Base-by-base conservation (phyloP, 37 sponge, comb jelly and placozoan species). In the Halisarca cf. caerulea region DNA sequence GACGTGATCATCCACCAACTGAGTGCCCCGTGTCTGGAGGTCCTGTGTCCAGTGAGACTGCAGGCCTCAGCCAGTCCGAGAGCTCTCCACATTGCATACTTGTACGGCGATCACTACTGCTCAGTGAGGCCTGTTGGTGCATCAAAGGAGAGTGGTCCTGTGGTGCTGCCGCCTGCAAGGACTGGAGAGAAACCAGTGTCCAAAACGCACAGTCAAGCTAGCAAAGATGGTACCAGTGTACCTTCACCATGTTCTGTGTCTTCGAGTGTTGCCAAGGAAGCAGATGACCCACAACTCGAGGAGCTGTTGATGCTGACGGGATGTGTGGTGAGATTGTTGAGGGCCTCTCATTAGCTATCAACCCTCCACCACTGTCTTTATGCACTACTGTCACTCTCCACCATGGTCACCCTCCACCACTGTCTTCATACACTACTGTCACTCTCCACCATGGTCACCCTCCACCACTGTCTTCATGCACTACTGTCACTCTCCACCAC, bases 1-100 rank as follows among this genome's bases (percentile, higher is more conserved):
- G 57, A 86, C 44, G 82, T 92, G 28, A 78, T 95, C 8, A 95
- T 95, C 24, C 96, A 95, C 64, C 96, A 92, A 55, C 74, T 85
- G 9, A 84, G 84, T 62, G 82, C 79, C 17, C 93, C 93, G 28
- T 78, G 79, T 24, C 87, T 81, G 90, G 92, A 93, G 58, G 83
- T 95, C 2, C 43, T n/a, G 7, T 83, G 37, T 25, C 62, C 66
- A 30, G 55, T 17, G 14, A 36, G 69, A 41, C 53, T 20, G 59
- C 30, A n/a, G 14, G 53, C 38, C 40, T 25, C 23, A 60, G 38
- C 86, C 24, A 70, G 54, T 17, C 70, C 53, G 3, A 35, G 43
- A 28, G 80, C 83, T 33, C 78, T 90, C 1, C 94, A 93, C 82
- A 80, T 93, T 61, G 90, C 94, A 0, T 93, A 93, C 61, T 90